Percentiles rank a stretch among this genome's conserved stretches.
Conservation (phyloP, 1,140 invertebrate genomes). For the Pseudomyrmex sp. region DNA sequence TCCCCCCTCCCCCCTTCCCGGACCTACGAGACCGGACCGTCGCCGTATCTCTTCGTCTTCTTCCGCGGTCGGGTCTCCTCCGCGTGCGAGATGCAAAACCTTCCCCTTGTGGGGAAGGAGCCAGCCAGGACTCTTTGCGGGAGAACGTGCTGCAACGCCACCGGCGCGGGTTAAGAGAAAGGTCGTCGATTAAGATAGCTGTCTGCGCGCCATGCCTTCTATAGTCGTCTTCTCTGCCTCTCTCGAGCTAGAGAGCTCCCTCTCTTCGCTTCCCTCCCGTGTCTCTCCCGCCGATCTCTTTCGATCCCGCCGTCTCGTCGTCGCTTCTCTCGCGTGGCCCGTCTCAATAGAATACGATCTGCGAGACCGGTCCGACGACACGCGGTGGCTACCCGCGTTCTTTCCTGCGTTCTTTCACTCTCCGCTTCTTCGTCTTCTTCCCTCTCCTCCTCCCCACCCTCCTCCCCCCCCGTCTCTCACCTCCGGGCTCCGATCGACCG, state of each 20-base stretch:
- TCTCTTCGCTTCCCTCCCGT: constrained; percentile 41
- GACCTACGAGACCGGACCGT: neutral
- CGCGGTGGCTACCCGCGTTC: constrained; percentile 17
- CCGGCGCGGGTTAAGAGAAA: constrained; percentile 79
- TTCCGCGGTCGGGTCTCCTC: constrained; percentile 41
- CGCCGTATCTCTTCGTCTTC: constrained; percentile 46
- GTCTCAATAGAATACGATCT: constrained; percentile 59
- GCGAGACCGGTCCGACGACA: constrained; percentile 55
- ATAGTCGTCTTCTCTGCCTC: constrained; percentile 58
- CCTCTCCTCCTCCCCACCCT: neutral
- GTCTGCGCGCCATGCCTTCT: constrained; percentile 65
- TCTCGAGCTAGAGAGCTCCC: constrained; percentile 40
- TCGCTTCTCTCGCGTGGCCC: constrained; percentile 42
- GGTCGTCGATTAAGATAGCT: constrained; percentile 83
- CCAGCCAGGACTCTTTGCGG: constrained; percentile 29
- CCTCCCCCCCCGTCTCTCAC: neutral
- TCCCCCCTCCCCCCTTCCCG: neutral
- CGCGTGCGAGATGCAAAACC: constrained; percentile 17
- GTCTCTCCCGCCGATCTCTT: constrained; percentile 7
- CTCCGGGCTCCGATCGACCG: neutral
- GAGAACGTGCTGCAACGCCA: constrained; percentile 73
- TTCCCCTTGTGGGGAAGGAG: constrained; percentile 16
- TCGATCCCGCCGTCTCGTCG: constrained; percentile 39
- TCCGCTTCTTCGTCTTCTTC: neutral
- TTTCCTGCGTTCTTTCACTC: neutral